These are phyloP conservation scores for Neotoma lepida DNA, from an alignment of 2,113 vertebrate genomes.

Conservation along the genomic window DNA sequence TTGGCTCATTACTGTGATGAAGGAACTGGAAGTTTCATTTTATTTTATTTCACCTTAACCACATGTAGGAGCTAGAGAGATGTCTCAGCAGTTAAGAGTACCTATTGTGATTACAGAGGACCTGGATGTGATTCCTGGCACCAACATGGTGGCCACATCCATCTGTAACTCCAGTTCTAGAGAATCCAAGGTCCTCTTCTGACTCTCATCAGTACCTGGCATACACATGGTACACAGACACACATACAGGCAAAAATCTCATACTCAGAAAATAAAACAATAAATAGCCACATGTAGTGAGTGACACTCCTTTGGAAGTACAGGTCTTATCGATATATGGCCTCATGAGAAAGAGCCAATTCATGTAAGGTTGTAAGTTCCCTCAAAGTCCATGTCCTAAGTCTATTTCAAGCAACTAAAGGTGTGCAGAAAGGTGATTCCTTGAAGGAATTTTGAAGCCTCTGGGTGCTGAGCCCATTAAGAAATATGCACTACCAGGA, in stretches of 20 bases:
- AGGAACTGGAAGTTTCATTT: constrained; percentile 25
- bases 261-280: neutral
- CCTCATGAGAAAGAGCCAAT: neutral
- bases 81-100: neutral
- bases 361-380: neutral
- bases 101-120: neutral
- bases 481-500: neutral
- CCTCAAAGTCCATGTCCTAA: constrained; percentile 45
- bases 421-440: neutral
- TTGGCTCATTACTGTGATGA: neutral
- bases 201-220: neutral
- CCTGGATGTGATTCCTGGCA: neutral
- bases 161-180: neutral
- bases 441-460: neutral
- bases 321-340: neutral
- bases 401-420: constrained; percentile 13
- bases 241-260: neutral
- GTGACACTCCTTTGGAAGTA: neutral
- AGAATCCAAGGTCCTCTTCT: neutral
- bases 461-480: neutral
- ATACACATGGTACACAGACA: neutral
- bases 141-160: neutral
- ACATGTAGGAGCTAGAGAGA: neutral
- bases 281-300: neutral
- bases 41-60: constrained; percentile 22